Evolutionary conservation across 2,797 vertebrate species (phyloP), one percentile per base, ranked within the genome.

Genomic region (Alexandromys oeconomus): DNA sequence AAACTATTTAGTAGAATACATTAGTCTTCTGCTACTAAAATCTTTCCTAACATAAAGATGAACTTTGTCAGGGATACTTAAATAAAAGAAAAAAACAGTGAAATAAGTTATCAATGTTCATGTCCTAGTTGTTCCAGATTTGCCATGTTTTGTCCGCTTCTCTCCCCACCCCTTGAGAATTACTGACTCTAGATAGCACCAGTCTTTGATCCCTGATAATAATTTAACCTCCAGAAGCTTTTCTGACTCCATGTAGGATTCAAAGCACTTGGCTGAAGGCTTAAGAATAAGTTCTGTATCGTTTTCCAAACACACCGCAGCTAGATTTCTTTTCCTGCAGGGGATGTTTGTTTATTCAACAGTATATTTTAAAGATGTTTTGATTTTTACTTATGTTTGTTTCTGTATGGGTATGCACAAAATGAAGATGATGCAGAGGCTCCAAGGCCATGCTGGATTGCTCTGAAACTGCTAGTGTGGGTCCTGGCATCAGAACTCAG

Each of bases 51-150:
- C 4, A 79, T 71, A 81, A 92, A 91, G 40, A 51, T 65, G 46
- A 89, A 65, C 76, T 17, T 90, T 87, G 76, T 94, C 14, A 59
- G n/a, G 74, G 46, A 79, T 69, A 37, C 40, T 84, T 95, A 71
- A 82, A 37, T 25, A 14, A 94, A 67, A 90, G 57, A 51, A 17
- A 90, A 65, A 6, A 6, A 27, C 37, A 87, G 27, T 51, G 86
- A 80, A 93, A 71, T 65, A 89, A 88, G 8, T 78, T 48, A 31
- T 6, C 63, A 94, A 46, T 71, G n/a, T 12, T 59, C 43, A 37
- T 73, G 40, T 57, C 8, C 37, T 7, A 63, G 11, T 31, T 61
- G n/a, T 57, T 5, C 29, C 9, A 43, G 11, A 27, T 88, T 81
- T 89, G 6, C 67, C 29, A 29, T 23, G 5, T 17, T 34, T 31